phyloP scores from a whole-genome alignment of 2,888 invertebrate genomes.

The Syrphus vitripennis region DNA sequence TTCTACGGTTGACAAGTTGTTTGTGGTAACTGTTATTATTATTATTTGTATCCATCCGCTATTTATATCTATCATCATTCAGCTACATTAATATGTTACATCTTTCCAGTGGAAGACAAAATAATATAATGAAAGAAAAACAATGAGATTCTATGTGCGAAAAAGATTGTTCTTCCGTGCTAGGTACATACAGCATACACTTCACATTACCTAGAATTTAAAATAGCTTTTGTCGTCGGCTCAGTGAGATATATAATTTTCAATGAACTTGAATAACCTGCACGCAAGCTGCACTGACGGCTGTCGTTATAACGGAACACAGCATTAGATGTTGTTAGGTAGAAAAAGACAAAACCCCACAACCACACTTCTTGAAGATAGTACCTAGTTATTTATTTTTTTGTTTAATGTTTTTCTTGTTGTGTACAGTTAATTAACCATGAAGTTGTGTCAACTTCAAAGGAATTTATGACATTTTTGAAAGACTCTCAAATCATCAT shows the following conservation, averaged over 20 bases:
- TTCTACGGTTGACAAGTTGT: constrained; percentile 26
- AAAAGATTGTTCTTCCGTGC: constrained; percentile 19
- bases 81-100: constrained; percentile 11
- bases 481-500: constrained; percentile 32
- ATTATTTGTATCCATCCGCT: constrained; percentile 15
- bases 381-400: constrained; percentile 17
- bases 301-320: constrained; percentile 49
- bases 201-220: constrained; percentile 28
- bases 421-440: constrained; percentile 53
- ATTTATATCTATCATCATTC: constrained; percentile 26
- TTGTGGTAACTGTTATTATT: constrained; percentile 36
- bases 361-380: constrained; percentile 7
- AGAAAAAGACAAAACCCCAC: constrained; percentile 22
- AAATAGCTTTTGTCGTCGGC: constrained; percentile 48
- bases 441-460: constrained; percentile 45
- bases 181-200: neutral
- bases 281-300: neutral
- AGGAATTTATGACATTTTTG: constrained; percentile 34
- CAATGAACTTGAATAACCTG: constrained; percentile 62
- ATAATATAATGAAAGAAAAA: neutral
- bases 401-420: neutral
- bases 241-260: constrained; percentile 33
- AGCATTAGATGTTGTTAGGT: constrained; percentile 45
- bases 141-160: neutral
- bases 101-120: neutral